phyloP scores from a whole-genome alignment of 2,113 vertebrate species.

The Hylia prasina region DNA sequence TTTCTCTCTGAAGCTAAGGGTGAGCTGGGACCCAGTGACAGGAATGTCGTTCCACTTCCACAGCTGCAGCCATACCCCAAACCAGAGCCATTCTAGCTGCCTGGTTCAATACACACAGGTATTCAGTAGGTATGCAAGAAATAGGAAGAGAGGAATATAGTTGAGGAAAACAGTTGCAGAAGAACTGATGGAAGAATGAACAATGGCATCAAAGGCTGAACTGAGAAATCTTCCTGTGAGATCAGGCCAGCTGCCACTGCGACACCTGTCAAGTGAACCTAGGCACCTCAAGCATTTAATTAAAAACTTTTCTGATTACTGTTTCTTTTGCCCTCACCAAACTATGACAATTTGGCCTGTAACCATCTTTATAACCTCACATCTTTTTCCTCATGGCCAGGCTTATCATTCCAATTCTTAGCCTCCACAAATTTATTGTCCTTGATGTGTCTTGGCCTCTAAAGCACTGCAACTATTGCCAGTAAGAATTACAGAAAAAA shows the following conservation, averaged over 20 bases:
- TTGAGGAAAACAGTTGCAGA: neutral
- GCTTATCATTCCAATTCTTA: neutral
- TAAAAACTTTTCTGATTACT: neutral
- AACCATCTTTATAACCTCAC: neutral
- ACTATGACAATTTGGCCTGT: neutral
- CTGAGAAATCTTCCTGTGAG: neutral
- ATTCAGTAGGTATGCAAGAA: neutral
- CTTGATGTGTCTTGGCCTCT: neutral
- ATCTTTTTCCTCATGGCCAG: neutral
- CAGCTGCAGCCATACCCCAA: neutral
- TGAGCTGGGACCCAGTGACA: neutral
- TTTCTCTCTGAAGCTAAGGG: neutral
- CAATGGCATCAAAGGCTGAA: neutral
- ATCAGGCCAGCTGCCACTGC: neutral
- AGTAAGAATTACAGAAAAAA: neutral
- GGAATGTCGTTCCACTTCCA: neutral
- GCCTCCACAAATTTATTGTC: neutral
- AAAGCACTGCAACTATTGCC: neutral
- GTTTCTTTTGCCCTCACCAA: neutral
- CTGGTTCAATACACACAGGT: too few species aligned
- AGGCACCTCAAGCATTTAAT: neutral
- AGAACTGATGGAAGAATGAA: neutral
- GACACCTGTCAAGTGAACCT: neutral
- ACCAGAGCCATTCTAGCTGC: neutral
- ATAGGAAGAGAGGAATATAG: neutral